Percentiles rank a stretch among this genome's conserved stretches.
These are phyloP conservation scores for Eriocheir sinensis DNA, from an alignment of 1,140 invertebrate species.

Conservation along the genomic window DNA sequence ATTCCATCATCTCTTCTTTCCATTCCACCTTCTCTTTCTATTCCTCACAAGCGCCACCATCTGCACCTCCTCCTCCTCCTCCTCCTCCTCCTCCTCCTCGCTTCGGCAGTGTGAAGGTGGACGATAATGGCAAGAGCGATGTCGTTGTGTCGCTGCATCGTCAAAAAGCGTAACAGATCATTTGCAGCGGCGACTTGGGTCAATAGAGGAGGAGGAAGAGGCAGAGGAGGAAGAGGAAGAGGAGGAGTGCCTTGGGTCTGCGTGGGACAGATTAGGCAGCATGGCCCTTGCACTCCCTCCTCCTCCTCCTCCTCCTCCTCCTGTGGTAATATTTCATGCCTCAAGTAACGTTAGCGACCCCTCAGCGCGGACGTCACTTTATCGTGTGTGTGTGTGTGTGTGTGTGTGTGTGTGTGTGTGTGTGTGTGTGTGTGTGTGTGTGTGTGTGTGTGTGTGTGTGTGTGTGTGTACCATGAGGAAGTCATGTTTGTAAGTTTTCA, in stretches of 20 bases:
- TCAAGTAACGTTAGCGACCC: neutral
- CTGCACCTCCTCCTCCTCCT: neutral
- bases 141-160: neutral
- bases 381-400: too few relatives aligned
- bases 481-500: too few relatives aligned
- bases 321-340: neutral
- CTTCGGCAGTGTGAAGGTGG: neutral
- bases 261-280: slow-evolving; percentile 1
- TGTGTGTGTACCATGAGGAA: too few relatives aligned
- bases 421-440: too few relatives aligned
- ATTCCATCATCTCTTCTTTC: neutral
- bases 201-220: neutral
- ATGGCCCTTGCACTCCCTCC: neutral
- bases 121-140: neutral
- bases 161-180: neutral
- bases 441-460: too few relatives aligned
- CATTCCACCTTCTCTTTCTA: neutral
- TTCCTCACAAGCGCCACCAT: neutral
- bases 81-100: neutral
- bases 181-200: neutral
- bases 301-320: neutral
- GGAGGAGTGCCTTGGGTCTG: neutral
- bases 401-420: too few relatives aligned
- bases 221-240: neutral
- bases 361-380: too few relatives aligned